phyloP scores from a whole-genome alignment of 2,797 vertebrate species.

The Pangasius krempfi region DNA sequence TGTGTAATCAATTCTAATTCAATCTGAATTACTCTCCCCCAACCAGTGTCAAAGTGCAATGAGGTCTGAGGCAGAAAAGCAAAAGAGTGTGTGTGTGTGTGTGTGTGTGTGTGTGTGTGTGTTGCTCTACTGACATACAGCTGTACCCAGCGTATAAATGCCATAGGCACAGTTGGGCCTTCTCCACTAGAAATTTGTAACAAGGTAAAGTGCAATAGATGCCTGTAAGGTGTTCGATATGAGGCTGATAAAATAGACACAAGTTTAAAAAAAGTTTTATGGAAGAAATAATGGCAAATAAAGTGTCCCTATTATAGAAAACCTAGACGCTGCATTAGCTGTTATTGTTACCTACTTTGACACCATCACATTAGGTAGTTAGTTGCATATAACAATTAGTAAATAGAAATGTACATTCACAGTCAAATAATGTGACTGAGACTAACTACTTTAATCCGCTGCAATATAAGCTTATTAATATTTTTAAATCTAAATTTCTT shows the following conservation, averaged over 20 bases:
- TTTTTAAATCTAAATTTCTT: not conserved
- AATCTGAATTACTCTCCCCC: conserved; percentile 53
- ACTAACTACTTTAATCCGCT: not conserved
- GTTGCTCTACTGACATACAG: conserved; percentile 46
- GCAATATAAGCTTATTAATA: not conserved
- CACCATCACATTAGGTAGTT: not conserved
- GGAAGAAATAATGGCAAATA: not conserved
- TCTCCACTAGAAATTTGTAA: not conserved
- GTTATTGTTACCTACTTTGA: not conserved
- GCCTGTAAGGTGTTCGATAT: not conserved
- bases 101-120: conserved; percentile 35
- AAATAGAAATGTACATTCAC: not conserved
- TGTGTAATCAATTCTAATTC: conserved; percentile 60
- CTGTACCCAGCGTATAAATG: conserved; percentile 43
- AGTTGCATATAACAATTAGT: not conserved
- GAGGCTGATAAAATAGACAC: conserved; percentile 11
- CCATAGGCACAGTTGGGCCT: conserved; percentile 20
- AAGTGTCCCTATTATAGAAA: not conserved
- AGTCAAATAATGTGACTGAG: not conserved
- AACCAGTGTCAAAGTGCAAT: conserved; percentile 38
- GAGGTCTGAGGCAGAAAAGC: conserved; percentile 33
- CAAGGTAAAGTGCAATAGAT: conserved; percentile 3
- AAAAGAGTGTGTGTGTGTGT: conserved; percentile 37
- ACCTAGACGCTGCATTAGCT: not conserved
- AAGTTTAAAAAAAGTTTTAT: not conserved